Conservation (phyloP, 1,140 invertebrate genomes). For the Drosophila lowei region DNA sequence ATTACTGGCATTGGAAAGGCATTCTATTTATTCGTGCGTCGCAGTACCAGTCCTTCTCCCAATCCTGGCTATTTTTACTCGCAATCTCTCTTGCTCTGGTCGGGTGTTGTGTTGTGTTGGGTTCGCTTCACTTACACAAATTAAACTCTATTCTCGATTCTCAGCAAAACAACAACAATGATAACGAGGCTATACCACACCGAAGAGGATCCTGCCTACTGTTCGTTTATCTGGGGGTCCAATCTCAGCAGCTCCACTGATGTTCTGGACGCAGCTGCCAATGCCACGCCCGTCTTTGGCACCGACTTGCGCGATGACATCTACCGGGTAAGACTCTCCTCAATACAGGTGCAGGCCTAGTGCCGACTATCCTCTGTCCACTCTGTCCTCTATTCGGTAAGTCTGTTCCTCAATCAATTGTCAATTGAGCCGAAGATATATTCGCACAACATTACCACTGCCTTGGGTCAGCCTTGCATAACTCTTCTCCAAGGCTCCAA, state of each 20-base stretch:
- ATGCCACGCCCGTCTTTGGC: slow-evolving; percentile 43
- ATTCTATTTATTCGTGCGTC: slow-evolving; percentile 39
- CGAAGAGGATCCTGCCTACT: slow-evolving; percentile 79
- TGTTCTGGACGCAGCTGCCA: slow-evolving; percentile 35
- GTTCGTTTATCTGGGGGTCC: slow-evolving; percentile 75
- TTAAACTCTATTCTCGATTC: slow-evolving; percentile 49
- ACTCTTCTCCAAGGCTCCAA: no score
- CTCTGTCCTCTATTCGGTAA: no score
- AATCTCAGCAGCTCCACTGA: slow-evolving; percentile 64
- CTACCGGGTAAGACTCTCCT: slow-evolving; percentile 64
- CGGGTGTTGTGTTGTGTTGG: no score
- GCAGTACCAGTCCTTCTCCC: slow-evolving; percentile 3
- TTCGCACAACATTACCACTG: no score
- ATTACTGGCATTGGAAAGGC: slow-evolving; percentile 42
- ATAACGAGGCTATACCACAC: slow-evolving; percentile 79
- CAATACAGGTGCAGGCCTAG: background rate
- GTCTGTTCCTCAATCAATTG: no score
- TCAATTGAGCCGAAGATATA: no score
- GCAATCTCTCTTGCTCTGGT: slow-evolving; percentile 28
- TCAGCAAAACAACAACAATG: slow-evolving; percentile 52
- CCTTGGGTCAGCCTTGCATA: no score
- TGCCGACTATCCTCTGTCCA: no score
- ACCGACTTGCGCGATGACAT: slow-evolving; percentile 72
- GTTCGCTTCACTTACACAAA: slow-evolving; percentile 59
- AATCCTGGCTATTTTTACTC: slow-evolving; percentile 37